A percentile compares a stretch with the other conserved stretches of the same genome.
phyloP scores from a whole-genome alignment of 2,797 vertebrate species.

The Cichlasoma orientale region DNA sequence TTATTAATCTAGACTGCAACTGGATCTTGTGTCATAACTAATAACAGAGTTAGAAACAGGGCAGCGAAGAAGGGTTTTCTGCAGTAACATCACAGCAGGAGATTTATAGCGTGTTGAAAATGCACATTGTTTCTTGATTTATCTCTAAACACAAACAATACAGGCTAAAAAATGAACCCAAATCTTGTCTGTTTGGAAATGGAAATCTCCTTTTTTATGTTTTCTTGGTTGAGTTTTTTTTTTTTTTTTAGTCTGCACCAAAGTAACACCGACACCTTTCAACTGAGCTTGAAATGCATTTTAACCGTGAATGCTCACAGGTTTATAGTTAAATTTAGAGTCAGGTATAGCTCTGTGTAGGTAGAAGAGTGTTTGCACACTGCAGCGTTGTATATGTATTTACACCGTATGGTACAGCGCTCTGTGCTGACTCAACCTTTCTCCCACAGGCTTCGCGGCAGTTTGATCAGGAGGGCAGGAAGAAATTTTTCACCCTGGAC shows the following conservation, averaged over 20 bases:
- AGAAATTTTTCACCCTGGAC: slow-evolving; percentile 98
- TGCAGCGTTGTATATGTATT: slow-evolving; percentile 30
- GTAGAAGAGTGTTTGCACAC: slow-evolving; percentile 5
- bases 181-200: background rate
- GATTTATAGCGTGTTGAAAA: too few species aligned
- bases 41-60: background rate
- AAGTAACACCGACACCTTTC: background rate
- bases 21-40: background rate
- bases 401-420: slow-evolving; percentile 19
- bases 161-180: background rate
- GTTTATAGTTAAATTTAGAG: slow-evolving; percentile 2
- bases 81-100: background rate
- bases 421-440: slow-evolving; percentile 65
- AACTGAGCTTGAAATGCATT: background rate
- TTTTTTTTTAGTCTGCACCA: background rate
- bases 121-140: too few species aligned
- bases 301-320: background rate
- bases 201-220: background rate
- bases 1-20: background rate
- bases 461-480: slow-evolving; percentile 98
- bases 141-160: background rate
- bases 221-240: background rate
- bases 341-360: background rate
- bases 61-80: background rate
- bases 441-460: slow-evolving; percentile 89